A percentile compares a stretch with the other conserved stretches of the same genome.
Conservation (phyloP, 2,113 vertebrate genomes). For the Mirza zaza region DNA sequence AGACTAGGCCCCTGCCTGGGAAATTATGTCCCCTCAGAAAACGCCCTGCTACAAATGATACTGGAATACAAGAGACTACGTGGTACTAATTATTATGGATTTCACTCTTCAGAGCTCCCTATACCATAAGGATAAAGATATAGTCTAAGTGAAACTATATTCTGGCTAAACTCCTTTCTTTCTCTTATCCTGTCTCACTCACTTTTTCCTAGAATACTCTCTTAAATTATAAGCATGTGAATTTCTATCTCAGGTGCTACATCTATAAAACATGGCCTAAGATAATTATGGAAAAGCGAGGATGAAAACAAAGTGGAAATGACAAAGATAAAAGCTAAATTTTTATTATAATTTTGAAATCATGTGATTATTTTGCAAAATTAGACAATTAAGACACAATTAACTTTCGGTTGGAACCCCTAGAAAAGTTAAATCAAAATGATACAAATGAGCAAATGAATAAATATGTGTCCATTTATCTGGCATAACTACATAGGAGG, state of each 20-base stretch:
- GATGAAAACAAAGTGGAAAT: not conserved
- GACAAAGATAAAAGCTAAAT: not conserved
- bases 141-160: not conserved
- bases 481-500: not conserved
- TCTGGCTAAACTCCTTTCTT: not conserved
- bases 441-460: not conserved
- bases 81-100: not conserved
- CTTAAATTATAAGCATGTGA: not conserved
- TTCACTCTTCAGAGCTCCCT: not conserved
- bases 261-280: not conserved
- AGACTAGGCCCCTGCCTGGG: not conserved
- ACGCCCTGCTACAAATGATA: not conserved
- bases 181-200: not conserved
- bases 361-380: not conserved
- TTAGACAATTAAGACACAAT: not conserved
- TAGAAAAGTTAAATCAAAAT: not conserved
- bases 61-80: not conserved
- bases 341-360: not conserved
- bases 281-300: not conserved
- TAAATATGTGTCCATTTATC: not conserved
- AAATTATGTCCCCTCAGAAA: not conserved
- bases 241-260: not conserved
- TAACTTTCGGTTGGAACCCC: not conserved
- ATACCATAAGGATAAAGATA: not conserved
- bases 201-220: not conserved